phyloP scores from a whole-genome alignment of 1,140 invertebrate genomes.

The Harlomillsia oculata region DNA sequence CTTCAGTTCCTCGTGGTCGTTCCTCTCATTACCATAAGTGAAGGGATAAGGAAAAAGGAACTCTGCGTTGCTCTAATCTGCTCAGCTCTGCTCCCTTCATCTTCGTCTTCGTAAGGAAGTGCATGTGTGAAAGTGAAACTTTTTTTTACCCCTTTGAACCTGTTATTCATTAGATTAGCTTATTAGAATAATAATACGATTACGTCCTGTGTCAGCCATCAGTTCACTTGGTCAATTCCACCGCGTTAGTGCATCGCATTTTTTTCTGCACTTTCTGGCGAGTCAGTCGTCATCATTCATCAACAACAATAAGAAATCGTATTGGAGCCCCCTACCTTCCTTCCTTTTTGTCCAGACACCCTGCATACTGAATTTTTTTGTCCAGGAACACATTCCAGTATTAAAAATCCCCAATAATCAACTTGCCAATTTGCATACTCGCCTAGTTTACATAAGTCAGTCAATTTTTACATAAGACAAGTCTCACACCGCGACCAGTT shows the following conservation, averaged over 20 bases:
- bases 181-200: conserved; percentile 6
- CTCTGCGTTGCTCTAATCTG: too few relatives aligned
- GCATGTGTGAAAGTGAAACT: conserved; percentile 19
- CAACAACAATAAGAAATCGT: neutral
- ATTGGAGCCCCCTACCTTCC: neutral
- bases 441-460: neutral
- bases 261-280: neutral
- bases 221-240: neutral
- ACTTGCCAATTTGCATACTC: neutral
- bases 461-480: too few relatives aligned
- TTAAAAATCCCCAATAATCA: neutral
- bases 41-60: conserved; percentile 5
- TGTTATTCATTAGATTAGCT: conserved; percentile 15
- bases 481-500: neutral
- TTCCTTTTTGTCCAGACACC: neutral
- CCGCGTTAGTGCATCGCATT: neutral
- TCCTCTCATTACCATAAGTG: conserved; percentile 11
- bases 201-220: neutral
- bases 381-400: neutral
- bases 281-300: neutral
- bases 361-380: too few relatives aligned
- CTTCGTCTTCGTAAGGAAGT: too few relatives aligned
- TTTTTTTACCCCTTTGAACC: neutral
- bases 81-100: too few relatives aligned
- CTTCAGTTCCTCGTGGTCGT: conserved; percentile 12